Percentiles rank a stretch among this genome's conserved stretches.
These are phyloP conservation scores for Meleagris gallopavo DNA, from an alignment of 2,113 vertebrate species.

Conservation along the genomic window DNA sequence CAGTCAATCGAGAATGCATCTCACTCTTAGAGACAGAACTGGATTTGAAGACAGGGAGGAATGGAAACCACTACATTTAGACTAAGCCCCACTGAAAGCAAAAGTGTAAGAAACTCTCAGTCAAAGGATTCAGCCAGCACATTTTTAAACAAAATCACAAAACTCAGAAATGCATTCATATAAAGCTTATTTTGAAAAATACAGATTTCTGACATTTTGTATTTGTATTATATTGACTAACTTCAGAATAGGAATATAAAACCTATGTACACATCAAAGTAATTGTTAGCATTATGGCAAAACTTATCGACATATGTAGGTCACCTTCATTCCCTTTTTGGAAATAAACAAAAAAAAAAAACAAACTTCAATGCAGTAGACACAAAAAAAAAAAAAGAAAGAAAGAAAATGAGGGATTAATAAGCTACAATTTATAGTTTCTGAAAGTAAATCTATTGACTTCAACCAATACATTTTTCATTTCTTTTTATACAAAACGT, in stretches of 20 bases:
- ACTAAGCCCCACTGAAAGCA: background rate
- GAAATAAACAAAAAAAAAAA: background rate
- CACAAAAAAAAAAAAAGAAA: background rate
- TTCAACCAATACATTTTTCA: background rate
- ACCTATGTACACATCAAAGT: background rate
- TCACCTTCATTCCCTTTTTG: background rate
- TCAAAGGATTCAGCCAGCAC: background rate
- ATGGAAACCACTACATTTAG: background rate
- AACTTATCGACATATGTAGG: background rate
- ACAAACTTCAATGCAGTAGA: background rate
- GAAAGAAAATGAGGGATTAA: background rate
- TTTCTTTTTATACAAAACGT: background rate
- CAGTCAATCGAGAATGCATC: background rate
- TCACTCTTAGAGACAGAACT: background rate
- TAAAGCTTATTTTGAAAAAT: background rate
- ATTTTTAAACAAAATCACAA: background rate
- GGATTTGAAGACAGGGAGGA: background rate
- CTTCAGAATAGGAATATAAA: background rate
- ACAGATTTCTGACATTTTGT: background rate
- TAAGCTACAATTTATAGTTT: background rate
- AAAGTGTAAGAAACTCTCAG: background rate
- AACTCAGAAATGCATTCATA: background rate
- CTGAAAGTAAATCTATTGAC: background rate
- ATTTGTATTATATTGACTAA: background rate
- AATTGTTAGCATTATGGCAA: background rate